A percentile compares a stretch with the other conserved stretches of the same genome.
Evolutionary conservation across 2,888 invertebrate species (phyloP).

Genomic region (Homarus gammarus): DNA sequence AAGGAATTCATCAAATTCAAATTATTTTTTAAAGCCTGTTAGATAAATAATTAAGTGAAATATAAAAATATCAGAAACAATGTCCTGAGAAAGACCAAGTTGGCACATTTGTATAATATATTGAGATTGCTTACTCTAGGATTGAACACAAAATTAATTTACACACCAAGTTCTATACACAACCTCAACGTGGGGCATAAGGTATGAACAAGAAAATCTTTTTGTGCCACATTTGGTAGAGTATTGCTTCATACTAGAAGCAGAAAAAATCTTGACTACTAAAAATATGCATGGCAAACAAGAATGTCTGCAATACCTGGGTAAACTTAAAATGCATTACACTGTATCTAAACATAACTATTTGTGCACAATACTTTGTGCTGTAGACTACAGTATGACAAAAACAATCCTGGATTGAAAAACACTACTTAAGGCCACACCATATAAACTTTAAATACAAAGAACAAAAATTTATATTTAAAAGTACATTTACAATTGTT

Average conservation of each 20-base stretch:
- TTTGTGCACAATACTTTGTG: background rate
- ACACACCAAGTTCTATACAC: background rate
- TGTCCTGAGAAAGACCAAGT: background rate
- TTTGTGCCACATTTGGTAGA: conserved; percentile 9
- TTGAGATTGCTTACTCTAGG: background rate
- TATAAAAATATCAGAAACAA: background rate
- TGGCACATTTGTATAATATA: conserved; percentile 3
- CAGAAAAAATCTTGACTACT: background rate
- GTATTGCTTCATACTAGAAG: background rate
- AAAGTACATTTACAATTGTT: conserved; percentile 1
- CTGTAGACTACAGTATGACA: conserved; percentile 7
- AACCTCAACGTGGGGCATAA: background rate
- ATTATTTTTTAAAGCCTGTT: background rate
- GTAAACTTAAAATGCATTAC: background rate
- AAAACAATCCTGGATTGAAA: conserved; percentile 35
- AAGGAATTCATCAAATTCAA: background rate
- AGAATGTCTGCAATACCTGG: background rate
- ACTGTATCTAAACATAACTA: background rate
- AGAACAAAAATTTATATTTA: background rate
- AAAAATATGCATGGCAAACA: conserved; percentile 1
- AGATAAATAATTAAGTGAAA: background rate
- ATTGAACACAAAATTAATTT: background rate
- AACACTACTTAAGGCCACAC: conserved; percentile 42
- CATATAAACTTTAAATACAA: conserved; percentile 14
- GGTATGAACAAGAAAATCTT: background rate